These are phyloP conservation scores for Platynereis dumerilii DNA, from an alignment of 2,888 invertebrate genomes.

Conservation along the genomic window DNA sequence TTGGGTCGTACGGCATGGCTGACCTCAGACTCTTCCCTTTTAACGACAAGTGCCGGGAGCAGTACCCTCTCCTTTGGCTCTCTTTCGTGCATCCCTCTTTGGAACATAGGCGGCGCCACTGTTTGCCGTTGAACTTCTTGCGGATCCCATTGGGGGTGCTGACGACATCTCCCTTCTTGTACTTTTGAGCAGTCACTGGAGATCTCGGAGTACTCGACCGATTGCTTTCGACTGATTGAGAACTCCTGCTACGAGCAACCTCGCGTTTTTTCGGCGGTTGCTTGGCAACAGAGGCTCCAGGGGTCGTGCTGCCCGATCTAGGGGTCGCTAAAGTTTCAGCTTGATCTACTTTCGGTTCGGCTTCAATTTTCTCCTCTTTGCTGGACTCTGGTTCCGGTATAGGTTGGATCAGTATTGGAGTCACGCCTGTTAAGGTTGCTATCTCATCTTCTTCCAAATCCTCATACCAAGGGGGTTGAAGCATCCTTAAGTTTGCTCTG, in stretches of 20 bases:
- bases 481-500: constrained; percentile 86
- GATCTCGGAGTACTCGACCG: constrained; percentile 59
- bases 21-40: constrained; percentile 71
- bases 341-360: constrained; percentile 3
- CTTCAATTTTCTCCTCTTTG: constrained; percentile 12
- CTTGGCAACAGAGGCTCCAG: constrained; percentile 45
- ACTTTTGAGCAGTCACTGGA: constrained; percentile 55
- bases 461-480: constrained; percentile 96
- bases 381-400: not conserved
- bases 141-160: constrained; percentile 92
- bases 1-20: constrained; percentile 45
- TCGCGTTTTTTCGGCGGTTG: constrained; percentile 50
- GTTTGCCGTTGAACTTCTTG: constrained; percentile 99
- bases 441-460: constrained; percentile 72
- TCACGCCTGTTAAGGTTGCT: not conserved
- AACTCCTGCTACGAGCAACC: constrained; percentile 53
- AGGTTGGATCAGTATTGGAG: not conserved
- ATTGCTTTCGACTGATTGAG: constrained; percentile 54
- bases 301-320: constrained; percentile 86
- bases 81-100: constrained; percentile 95
- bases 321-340: constrained; percentile 58
- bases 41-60: constrained; percentile 93
- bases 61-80: constrained; percentile 95
- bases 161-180: constrained; percentile 90
- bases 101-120: constrained; percentile 97